Evolutionary conservation across 2,113 vertebrate species (phyloP), one percentile per base, ranked within the genome.

Genomic region (Chionodraco myersi): DNA sequence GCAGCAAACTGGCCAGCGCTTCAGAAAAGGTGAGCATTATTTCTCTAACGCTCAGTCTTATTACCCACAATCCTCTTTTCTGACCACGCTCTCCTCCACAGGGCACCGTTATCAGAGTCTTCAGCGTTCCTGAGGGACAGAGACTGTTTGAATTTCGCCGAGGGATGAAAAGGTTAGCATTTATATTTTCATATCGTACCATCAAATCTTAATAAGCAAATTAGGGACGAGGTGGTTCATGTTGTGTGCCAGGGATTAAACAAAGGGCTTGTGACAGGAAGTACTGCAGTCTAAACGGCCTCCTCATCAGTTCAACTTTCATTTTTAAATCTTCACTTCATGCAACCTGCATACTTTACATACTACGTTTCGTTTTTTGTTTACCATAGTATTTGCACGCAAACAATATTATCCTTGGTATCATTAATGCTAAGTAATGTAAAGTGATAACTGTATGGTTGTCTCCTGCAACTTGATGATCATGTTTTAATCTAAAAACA

Each of bases 71-170:
- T 21, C 49, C 1, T 21, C 34, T 18, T 15, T 11, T 79, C 11
- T 88, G 59, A 84, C 51, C n/a, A 47, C 2, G 2, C 36, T 45
- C 49, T 80, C 52, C 36, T 77, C 61, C 3, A 26, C 94, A 99
- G 97, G 97, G 97, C 73, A 99, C 97, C 0, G 97, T 99, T 71
- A 98, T 99, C 85, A 95, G 97, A 78, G 97, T 99, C 41, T 99
- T 99, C 94, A 96, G 95, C 36, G 78, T 96, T 73, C 97, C 97
- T 9, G 97, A 97, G 3, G 97, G 97, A 86, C 95, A 96, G 83
- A 97, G 92, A 66, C 94, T 98, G 68, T 98, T 96, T 80, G 97
- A 98, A 93, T 99, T 99, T 86, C 95, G 97, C 34, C 90, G 97
- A 90, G 97, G 97, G 80, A 97, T 99, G 97, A 99, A 98, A 90